These are phyloP conservation scores for Ondatra zibethicus DNA, from an alignment of 2,113 vertebrate species.

Conservation along the genomic window DNA sequence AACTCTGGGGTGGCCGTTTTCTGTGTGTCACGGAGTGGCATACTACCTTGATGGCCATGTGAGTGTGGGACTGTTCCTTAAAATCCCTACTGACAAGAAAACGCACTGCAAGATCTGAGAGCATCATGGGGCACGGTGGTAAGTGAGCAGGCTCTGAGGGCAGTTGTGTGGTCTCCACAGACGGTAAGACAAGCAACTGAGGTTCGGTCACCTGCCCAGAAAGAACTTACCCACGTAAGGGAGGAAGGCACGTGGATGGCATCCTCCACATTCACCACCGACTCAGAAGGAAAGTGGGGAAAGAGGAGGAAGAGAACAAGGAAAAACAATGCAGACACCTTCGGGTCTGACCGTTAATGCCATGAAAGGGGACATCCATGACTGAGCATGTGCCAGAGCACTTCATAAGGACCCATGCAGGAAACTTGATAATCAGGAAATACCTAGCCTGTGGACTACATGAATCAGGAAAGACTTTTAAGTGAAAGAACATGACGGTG, in stretches of 20 bases:
- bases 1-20: too few species aligned
- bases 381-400: too few species aligned
- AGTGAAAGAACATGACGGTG: too few species aligned
- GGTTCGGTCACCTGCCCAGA: background rate
- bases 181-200: too few species aligned
- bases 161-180: too few species aligned
- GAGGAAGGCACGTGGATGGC: accelerated
- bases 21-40: background rate
- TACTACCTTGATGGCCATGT: background rate
- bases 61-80: too few species aligned
- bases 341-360: background rate
- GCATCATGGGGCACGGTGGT: background rate
- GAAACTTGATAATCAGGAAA: too few species aligned
- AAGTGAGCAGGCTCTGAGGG: too few species aligned
- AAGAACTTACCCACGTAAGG: too few species aligned
- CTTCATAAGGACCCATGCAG: background rate
- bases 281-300: background rate
- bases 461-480: background rate
- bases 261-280: background rate
- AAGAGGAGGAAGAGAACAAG: background rate
- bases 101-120: background rate
- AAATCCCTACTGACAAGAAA: background rate
- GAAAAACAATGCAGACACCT: background rate
- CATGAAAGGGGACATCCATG: background rate
- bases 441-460: background rate